These are phyloP conservation scores for Potamilus streckersoni DNA, from an alignment of 1,140 invertebrate genomes.

Conservation along the genomic window DNA sequence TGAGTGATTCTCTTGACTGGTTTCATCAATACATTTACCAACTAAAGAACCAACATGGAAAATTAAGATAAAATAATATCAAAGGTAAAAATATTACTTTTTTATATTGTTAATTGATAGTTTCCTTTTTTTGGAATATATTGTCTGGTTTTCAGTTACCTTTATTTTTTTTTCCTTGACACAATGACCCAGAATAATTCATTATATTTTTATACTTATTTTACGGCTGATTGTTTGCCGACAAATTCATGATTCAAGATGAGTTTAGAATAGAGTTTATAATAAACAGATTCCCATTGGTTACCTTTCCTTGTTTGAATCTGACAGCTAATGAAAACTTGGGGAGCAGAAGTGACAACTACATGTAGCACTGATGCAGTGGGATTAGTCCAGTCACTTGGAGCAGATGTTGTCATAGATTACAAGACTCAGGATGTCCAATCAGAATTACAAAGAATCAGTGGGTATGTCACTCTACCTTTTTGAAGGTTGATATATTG, in stretches of 20 bases:
- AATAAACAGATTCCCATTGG: too few species aligned
- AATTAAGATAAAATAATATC: too few species aligned
- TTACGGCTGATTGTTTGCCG: not conserved
- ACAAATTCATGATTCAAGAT: not conserved
- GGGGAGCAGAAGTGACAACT: constrained; percentile 78
- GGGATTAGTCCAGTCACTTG: constrained; percentile 75
- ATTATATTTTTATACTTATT: constrained; percentile 1
- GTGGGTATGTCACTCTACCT: constrained; percentile 72
- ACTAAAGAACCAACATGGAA: too few species aligned
- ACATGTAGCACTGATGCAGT: constrained; percentile 82
- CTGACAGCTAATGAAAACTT: constrained; percentile 77
- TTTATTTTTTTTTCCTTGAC: too few species aligned
- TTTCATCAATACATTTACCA: too few species aligned
- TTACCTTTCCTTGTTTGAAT: constrained; percentile 3
- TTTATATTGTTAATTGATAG: too few species aligned
- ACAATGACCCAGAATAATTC: too few species aligned
- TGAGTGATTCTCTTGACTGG: too few species aligned
- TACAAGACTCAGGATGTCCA: constrained; percentile 77
- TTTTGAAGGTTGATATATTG: not conserved
- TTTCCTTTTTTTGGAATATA: too few species aligned
- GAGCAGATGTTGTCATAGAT: constrained; percentile 83
- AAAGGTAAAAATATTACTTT: too few species aligned
- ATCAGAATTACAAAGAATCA: constrained; percentile 73
- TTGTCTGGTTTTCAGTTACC: too few species aligned
- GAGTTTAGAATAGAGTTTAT: too few species aligned